These are phyloP conservation scores for Neolamprologus longior DNA, from an alignment of 2,113 vertebrate genomes.

Conservation along the genomic window DNA sequence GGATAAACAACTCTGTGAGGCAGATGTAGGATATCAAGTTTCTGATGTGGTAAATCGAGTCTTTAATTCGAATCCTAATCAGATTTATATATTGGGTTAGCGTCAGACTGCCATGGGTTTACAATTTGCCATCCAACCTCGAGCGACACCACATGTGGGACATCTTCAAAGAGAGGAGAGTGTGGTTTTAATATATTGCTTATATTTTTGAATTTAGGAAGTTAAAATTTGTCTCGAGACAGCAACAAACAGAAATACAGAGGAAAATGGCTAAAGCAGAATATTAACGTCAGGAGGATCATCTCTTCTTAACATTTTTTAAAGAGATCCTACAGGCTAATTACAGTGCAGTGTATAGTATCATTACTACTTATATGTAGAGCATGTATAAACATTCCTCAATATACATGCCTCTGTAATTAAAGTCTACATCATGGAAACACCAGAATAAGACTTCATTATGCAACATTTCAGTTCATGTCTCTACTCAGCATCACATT, in stretches of 20 bases:
- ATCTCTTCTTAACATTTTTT: not conserved
- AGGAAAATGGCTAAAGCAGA: not conserved
- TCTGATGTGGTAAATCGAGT: conserved; percentile 29
- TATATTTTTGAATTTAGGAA: not conserved
- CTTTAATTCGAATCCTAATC: conserved; percentile 46
- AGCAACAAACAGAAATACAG: not conserved
- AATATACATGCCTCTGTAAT: not conserved
- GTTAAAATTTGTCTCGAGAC: not conserved
- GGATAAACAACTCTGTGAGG: conserved; percentile 6
- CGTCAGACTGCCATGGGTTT: not conserved
- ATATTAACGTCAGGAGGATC: not conserved
- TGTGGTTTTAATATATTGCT: not conserved
- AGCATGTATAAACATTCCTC: not conserved
- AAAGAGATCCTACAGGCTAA: not conserved
- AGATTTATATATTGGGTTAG: conserved; percentile 31
- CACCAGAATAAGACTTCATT: not conserved
- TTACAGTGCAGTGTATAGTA: not conserved
- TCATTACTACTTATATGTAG: not conserved
- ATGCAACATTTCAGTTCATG: not conserved
- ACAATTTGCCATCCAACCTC: not conserved
- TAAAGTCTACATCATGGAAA: not conserved
- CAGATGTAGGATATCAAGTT: conserved; percentile 5
- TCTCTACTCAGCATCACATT: not conserved
- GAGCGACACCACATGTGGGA: not conserved
- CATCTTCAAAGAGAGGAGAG: conserved; percentile 17